These are phyloP conservation scores for Chaenodraco wilsoni DNA, from an alignment of 2,797 vertebrate genomes.

Conservation along the genomic window DNA sequence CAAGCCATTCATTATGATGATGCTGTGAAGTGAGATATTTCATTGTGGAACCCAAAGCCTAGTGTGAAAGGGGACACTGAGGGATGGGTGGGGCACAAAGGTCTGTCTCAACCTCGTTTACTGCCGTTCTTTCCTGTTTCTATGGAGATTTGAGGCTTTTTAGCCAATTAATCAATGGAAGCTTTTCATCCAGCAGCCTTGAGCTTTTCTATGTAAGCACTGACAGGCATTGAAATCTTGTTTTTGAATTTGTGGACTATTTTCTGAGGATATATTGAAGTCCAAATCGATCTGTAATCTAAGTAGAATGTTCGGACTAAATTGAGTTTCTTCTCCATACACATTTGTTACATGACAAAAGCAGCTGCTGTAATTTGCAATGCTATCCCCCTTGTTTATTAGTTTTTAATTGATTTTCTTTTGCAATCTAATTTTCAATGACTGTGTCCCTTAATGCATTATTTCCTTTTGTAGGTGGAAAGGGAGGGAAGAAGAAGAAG, in stretches of 20 bases:
- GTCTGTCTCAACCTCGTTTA: slow-evolving; percentile 68
- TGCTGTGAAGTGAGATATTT: slow-evolving; percentile 78
- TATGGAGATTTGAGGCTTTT: slow-evolving; percentile 81
- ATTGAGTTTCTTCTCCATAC: slow-evolving; percentile 52
- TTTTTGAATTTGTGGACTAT: slow-evolving; percentile 62
- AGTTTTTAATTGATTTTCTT: slow-evolving; percentile 55
- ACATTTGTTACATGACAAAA: slow-evolving; percentile 54
- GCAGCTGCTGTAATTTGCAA: slow-evolving; percentile 45
- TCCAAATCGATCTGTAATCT: slow-evolving; percentile 56
- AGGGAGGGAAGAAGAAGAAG: slow-evolving; percentile 99
- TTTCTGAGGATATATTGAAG: slow-evolving; percentile 54
- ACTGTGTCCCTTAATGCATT: slow-evolving; percentile 31
- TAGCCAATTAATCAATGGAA: slow-evolving; percentile 78
- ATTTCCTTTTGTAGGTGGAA: slow-evolving; percentile 87
- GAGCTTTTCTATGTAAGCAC: slow-evolving; percentile 66
- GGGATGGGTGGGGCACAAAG: slow-evolving; percentile 73
- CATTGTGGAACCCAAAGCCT: slow-evolving; percentile 73
- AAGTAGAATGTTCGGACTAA: slow-evolving; percentile 47
- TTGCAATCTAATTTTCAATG: slow-evolving; percentile 40
- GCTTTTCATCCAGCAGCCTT: slow-evolving; percentile 82
- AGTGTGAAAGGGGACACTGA: slow-evolving; percentile 75
- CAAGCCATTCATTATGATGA: slow-evolving; percentile 83
- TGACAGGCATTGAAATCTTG: slow-evolving; percentile 68
- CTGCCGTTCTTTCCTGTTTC: slow-evolving; percentile 75
- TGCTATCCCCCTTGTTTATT: slow-evolving; percentile 31